These are phyloP conservation scores for Phenganax subtilis DNA, from an alignment of 92 coral and sea anemone genomes.

Conservation along the genomic window DNA sequence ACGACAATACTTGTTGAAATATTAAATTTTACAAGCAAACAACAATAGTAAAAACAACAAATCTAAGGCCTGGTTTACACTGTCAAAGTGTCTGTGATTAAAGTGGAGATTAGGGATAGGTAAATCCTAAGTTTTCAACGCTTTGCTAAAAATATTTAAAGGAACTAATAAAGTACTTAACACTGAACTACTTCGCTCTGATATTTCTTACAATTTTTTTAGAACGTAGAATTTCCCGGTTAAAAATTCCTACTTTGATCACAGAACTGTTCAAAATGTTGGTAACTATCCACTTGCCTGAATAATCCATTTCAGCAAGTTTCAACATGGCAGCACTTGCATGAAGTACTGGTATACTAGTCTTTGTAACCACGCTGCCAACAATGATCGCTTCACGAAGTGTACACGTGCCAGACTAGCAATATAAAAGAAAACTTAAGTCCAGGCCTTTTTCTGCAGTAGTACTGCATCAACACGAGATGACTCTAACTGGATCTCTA, in stretches of 20 bases:
- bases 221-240: too few relatives aligned
- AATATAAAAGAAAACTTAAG: neutral
- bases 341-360: constrained; percentile 87
- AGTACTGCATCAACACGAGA: neutral
- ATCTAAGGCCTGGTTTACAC: too few relatives aligned
- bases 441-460: neutral
- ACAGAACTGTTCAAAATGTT: neutral
- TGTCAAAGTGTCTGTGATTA: too few relatives aligned
- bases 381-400: constrained; percentile 97
- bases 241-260: neutral
- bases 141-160: too few relatives aligned
- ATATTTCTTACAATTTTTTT: too few relatives aligned
- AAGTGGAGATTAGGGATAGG: too few relatives aligned
- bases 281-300: constrained; percentile 52
- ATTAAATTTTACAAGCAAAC: too few relatives aligned
- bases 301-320: constrained; percentile 96
- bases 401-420: constrained; percentile 76
- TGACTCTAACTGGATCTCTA: neutral
- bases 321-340: constrained; percentile 94
- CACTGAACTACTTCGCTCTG: neutral
- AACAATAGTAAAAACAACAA: neutral
- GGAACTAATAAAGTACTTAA: too few relatives aligned
- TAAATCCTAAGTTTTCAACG: too few relatives aligned
- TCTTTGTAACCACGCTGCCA: constrained; percentile 83
- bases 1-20: too few relatives aligned